These are phyloP conservation scores for Tupaia tana DNA, from an alignment of 2,113 vertebrate species.

Conservation along the genomic window DNA sequence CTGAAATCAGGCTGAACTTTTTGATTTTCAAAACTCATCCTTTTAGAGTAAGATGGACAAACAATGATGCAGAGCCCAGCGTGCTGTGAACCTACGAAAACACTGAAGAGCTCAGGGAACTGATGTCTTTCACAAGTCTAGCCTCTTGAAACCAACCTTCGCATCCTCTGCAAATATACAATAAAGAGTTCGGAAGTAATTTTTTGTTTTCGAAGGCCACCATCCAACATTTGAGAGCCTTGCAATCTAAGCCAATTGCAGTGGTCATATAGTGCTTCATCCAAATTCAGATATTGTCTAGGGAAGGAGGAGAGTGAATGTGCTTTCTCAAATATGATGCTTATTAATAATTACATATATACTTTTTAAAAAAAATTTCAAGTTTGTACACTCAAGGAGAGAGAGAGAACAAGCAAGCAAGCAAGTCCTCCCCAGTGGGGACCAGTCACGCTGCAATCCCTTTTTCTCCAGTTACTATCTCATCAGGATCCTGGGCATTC, in stretches of 20 bases:
- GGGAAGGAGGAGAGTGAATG: conserved; percentile 45
- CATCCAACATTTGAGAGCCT: conserved; percentile 73
- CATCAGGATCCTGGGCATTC: too few species aligned
- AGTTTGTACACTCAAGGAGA: too few species aligned
- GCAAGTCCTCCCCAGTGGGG: too few species aligned
- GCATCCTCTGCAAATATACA: conserved; percentile 66
- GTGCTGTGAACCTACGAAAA: not conserved
- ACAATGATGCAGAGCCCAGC: conserved; percentile 56
- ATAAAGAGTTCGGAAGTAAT: conserved; percentile 54
- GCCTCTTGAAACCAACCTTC: conserved; percentile 45
- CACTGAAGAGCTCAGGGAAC: conserved; percentile 66
- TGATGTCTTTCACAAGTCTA: conserved; percentile 36
- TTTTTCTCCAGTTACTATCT: too few species aligned
- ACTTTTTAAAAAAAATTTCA: too few species aligned
- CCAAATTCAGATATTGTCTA: not conserved
- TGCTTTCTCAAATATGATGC: conserved; percentile 55
- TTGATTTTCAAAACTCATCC: conserved; percentile 94
- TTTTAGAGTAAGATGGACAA: conserved; percentile 83
- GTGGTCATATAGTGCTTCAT: conserved; percentile 20
- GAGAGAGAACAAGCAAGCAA: too few species aligned
- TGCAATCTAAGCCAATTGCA: conserved; percentile 71
- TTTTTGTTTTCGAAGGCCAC: conserved; percentile 67
- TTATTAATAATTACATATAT: conserved; percentile 74
- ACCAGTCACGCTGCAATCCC: too few species aligned
- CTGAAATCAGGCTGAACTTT: conserved; percentile 92